Conservation (phyloP, 1,140 invertebrate genomes). For the Temnothorax curvispinosus region DNA sequence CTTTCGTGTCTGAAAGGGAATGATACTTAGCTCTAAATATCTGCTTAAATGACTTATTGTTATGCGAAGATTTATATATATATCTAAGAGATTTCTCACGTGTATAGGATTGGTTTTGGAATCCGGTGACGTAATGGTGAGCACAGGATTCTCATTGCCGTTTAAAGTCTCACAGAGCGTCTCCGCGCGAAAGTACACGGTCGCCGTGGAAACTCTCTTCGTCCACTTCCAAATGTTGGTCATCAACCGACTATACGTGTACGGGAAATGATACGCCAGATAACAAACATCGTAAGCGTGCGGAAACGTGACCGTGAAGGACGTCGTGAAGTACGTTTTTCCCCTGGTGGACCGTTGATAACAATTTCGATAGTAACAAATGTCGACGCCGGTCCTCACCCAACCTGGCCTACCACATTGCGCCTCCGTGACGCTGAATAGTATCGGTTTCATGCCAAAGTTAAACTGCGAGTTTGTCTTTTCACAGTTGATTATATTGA, state of each 20-base stretch:
- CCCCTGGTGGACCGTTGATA: slow-evolving; percentile 87
- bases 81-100: slow-evolving; percentile 80
- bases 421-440: slow-evolving; percentile 93
- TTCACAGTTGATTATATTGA: slow-evolving; percentile 97
- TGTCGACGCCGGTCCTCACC: slow-evolving; percentile 90
- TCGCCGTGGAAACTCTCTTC: slow-evolving; percentile 75
- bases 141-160: slow-evolving; percentile 91
- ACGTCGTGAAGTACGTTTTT: slow-evolving; percentile 92
- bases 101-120: slow-evolving; percentile 86
- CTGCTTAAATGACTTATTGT: not conserved
- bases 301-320: slow-evolving; percentile 93
- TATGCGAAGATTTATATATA: not conserved
- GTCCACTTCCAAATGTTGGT: slow-evolving; percentile 89
- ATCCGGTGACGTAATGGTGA: slow-evolving; percentile 92
- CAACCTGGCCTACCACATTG: slow-evolving; percentile 89
- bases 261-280: slow-evolving; percentile 96
- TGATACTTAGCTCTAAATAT: not conserved
- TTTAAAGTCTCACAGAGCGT: slow-evolving; percentile 91
- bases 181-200: slow-evolving; percentile 88
- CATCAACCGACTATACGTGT: slow-evolving; percentile 93
- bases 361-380: slow-evolving; percentile 93
- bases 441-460: slow-evolving; percentile 96
- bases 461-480: slow-evolving; percentile 96
- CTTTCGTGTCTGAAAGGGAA: slow-evolving; percentile 87
- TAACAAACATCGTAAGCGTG: slow-evolving; percentile 94